Evolutionary conservation across 2,113 vertebrate species (phyloP), one percentile per base, ranked within the genome.

Genomic region (Cinclus mexicanus): DNA sequence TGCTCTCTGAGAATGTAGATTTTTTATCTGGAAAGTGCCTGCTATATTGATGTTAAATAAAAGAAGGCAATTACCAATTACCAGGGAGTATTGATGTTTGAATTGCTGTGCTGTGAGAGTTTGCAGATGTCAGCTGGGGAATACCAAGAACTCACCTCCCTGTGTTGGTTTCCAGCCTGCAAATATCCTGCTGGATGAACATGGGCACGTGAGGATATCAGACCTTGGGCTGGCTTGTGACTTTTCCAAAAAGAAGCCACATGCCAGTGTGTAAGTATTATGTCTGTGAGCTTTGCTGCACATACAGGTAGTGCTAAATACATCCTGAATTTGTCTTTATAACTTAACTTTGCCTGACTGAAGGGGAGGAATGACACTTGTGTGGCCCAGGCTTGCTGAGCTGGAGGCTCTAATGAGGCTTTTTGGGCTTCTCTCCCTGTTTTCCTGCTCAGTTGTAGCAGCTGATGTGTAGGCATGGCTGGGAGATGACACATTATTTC

Each of bases 161-260:
- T 77, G 35, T 91, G 24, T 92, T 91, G 93, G 3, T 69, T 94
- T 83, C 25, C 89, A 99, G 99, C 99, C 99, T 63, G 99, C 99
- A 64, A 99, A 99, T 83, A 99, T 99, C 97, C 98, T 99, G 72
- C 64, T 99, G 98, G 99, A 99, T 50, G 99, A 99, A 53, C 98
- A 99, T 0, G 99, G 99, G 22, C 99, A 99, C 0, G 99, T 99
- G 41, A 98, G 99, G 64, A 99, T 99, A 98, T 99, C 99, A 2
- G 99, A 99, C 96, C 98, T 99, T 14, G 99, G 99, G 12, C 98
- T 99, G 55, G 99, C 99, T 72, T 99, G 99, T 26, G 99, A 99
- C 97, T 99, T 99, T 86, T 99, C 99, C 95, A 99, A 99, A 83
- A 99, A 99, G 98, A 99, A 99, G 97, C 99, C 99, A 0, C 99